phyloP scores from a whole-genome alignment of 1,140 invertebrate species.

The Drosophila nigromelanica region DNA sequence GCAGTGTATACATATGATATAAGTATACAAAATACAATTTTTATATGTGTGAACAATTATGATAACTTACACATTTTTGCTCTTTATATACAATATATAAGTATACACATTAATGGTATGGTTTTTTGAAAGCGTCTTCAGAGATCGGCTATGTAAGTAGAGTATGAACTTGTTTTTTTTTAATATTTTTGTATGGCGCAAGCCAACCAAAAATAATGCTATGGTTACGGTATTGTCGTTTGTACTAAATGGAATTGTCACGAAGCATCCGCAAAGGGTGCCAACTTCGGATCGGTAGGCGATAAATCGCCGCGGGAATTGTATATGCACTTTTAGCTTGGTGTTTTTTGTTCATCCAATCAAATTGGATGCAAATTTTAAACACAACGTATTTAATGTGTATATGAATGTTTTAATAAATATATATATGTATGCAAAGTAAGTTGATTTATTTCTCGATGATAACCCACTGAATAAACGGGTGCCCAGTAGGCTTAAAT shows the following conservation, averaged over 20 bases:
- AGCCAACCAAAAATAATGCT: conserved; percentile 4
- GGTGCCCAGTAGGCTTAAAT: neutral
- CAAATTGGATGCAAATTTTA: conserved; percentile 55
- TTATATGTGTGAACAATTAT: conserved; percentile 6
- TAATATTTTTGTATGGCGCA: neutral
- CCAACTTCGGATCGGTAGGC: too few relatives aligned
- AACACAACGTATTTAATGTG: conserved; percentile 44
- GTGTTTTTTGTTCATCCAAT: conserved; percentile 45
- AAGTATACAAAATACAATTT: conserved; percentile 2
- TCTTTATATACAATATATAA: conserved; percentile 17
- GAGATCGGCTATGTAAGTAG: neutral
- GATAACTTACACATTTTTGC: conserved; percentile 20
- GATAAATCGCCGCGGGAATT: too few relatives aligned
- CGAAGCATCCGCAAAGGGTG: neutral
- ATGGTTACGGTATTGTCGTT: too few relatives aligned
- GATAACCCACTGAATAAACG: neutral
- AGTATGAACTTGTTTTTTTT: neutral
- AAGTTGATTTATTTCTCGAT: too few relatives aligned
- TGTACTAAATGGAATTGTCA: conserved; percentile 1
- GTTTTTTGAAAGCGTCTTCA: neutral
- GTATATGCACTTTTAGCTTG: neutral
- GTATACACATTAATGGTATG: neutral
- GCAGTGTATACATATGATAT: neutral
- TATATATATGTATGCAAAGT: conserved; percentile 6
- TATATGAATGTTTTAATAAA: conserved; percentile 40